Base-by-base conservation (phyloP, 1,140 invertebrate species). In the Acyrthosiphon pisum region DNA sequence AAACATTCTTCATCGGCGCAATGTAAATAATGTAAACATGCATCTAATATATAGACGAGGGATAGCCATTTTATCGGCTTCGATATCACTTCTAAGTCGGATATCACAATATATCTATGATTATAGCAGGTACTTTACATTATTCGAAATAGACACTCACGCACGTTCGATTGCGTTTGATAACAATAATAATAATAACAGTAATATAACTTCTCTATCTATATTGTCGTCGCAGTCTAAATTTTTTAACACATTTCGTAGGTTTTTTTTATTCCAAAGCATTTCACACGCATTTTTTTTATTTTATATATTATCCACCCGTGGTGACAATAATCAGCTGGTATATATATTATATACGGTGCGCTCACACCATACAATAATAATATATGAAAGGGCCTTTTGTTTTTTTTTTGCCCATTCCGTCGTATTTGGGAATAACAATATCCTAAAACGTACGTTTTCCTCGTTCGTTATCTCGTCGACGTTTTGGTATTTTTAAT, bases 391-490 rank as follows among this genome's bases (percentile, higher is more conserved):
- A n/a, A n/a, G 14, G n/a, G 60, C 30, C 14, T 76, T 76, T 76
- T 76, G 60, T 76, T 76, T 76, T 76, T 76, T 76, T 30, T 76
- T n/a, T n/a, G 30, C 60, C 14, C 60, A 76, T 76, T n/a, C 11
- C 60, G 4, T 14, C 60, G 14, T 76, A n/a, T 18, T 22, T 22
- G n/a, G 30, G 60, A n/a, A 76, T 35, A 76, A 50, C 0, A 50
- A 76, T 76, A 76, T 76, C n/a, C 60, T 76, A 76, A n/a, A 76
- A 76, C 60, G 60, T 76, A 76, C 60, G 60, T 76, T 76, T 76
- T 76, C 30, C 60, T 76, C 60, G n/a, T 76, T 76, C 60, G 60
- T 76, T 76, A 76, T 53, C 60, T 76, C 14, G 30, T 76, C 30
- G 60, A 76, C 60, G 60, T 76, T 76, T 76, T 1, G 60, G 60